Conservation (phyloP, 2,797 vertebrate genomes). For the Delichon dasypus region DNA sequence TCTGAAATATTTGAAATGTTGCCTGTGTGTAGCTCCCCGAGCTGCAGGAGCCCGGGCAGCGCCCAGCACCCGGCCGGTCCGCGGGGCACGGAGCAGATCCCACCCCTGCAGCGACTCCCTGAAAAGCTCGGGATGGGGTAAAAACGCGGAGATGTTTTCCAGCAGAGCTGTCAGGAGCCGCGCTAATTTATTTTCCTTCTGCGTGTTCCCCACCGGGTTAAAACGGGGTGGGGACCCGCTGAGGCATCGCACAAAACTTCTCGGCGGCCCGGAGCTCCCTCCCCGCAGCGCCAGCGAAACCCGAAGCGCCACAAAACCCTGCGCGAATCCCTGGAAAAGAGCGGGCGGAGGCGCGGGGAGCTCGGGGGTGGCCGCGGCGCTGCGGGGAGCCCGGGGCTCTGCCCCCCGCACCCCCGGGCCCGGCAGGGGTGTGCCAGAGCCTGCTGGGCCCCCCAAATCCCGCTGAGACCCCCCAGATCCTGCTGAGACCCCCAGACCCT, state of each 20-base stretch:
- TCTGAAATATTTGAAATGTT: not conserved
- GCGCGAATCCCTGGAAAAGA: not conserved
- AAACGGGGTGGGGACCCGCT: not conserved
- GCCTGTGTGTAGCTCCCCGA: not conserved
- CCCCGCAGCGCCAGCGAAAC: not conserved
- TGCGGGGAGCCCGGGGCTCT: not conserved
- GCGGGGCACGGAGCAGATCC: not conserved
- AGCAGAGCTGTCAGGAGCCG: not conserved
- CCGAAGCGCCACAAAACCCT: not conserved
- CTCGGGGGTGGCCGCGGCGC: not conserved
- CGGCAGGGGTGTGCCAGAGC: too few relatives aligned
- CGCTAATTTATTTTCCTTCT: not conserved
- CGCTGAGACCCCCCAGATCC: too few relatives aligned
- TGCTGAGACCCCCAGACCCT: not conserved
- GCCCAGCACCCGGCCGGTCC: not conserved
- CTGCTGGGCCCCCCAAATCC: not conserved
- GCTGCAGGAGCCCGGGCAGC: not conserved
- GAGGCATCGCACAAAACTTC: not conserved
- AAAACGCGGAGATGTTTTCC: not conserved
- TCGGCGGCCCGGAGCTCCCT: not conserved
- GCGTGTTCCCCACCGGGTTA: not conserved
- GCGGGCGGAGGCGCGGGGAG: not conserved
- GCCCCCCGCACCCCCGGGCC: too few relatives aligned
- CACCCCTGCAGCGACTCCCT: not conserved
- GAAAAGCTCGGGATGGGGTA: not conserved